phyloP scores from a whole-genome alignment of 2,888 invertebrate genomes.

The Lingula anatina region DNA sequence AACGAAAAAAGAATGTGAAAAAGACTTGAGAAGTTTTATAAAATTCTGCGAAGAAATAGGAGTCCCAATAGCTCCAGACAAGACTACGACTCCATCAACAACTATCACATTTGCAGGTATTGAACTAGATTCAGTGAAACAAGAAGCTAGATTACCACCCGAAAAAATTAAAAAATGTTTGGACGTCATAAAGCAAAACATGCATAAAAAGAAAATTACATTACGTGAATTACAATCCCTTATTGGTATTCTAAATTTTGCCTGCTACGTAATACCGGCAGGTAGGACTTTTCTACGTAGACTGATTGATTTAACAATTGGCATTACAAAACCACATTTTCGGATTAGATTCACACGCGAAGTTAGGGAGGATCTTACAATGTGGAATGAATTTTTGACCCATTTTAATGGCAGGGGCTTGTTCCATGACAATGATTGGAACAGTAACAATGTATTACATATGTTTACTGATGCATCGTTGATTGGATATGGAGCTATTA shows the following conservation, averaged over 20 bases:
- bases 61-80: constrained; percentile 3
- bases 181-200: not conserved
- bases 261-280: constrained; percentile 3
- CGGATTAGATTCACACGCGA: constrained; percentile 3
- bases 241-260: no score
- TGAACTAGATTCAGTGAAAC: constrained; percentile 7
- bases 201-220: constrained; percentile 3
- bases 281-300: constrained; percentile 10
- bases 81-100: constrained; percentile 6
- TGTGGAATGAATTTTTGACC: constrained; percentile 7
- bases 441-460: not conserved
- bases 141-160: constrained; percentile 6
- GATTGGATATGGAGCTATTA: constrained; percentile 3
- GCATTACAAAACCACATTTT: constrained; percentile 3
- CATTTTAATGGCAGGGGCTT: constrained; percentile 6
- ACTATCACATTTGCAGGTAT: constrained; percentile 6
- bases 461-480: constrained; percentile 8
- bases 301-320: constrained; percentile 4
- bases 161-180: constrained; percentile 4
- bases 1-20: not conserved
- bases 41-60: not conserved
- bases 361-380: constrained; percentile 5
- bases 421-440: constrained; percentile 5
- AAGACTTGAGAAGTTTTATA: no score
- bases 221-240: constrained; percentile 9